These are phyloP conservation scores for Gastrophryne carolinensis DNA, from an alignment of 2,797 vertebrate genomes.

Conservation along the genomic window DNA sequence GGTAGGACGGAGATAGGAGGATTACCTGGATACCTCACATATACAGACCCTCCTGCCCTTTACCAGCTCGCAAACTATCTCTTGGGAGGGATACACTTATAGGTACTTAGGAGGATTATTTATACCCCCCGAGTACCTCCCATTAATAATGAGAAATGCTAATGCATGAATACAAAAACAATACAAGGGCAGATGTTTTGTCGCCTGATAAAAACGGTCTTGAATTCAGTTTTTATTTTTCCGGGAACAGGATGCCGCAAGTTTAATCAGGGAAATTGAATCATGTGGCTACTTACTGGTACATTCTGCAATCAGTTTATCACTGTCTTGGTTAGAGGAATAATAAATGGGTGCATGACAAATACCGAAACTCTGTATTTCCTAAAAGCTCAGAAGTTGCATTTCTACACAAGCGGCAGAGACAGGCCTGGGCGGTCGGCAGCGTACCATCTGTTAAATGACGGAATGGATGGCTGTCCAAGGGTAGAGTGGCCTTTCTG, in stretches of 20 bases:
- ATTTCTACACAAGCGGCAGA: background rate
- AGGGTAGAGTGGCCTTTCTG: background rate
- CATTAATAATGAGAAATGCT: no score
- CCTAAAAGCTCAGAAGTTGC: background rate
- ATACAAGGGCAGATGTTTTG: background rate
- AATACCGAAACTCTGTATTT: constrained; percentile 25
- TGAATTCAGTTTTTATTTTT: constrained; percentile 33
- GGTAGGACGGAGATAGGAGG: no score
- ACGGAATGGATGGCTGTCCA: background rate
- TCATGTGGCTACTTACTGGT: constrained; percentile 14
- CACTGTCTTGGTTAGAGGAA: constrained; percentile 18
- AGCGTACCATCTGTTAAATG: background rate
- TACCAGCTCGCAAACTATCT: no score
- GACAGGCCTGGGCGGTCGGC: no score
- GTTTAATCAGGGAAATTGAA: constrained; percentile 33
- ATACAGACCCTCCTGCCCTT: no score
- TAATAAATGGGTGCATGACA: constrained; percentile 17
- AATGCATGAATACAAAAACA: no score
- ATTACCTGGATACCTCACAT: no score
- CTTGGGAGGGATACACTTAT: no score
- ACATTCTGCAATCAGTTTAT: constrained; percentile 27
- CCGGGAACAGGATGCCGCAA: constrained; percentile 12
- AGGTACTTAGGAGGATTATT: no score
- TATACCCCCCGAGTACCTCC: no score
- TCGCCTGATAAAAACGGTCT: constrained; percentile 11